These are phyloP conservation scores for Carassius auratus DNA, from an alignment of 2,113 vertebrate genomes.

Conservation along the genomic window DNA sequence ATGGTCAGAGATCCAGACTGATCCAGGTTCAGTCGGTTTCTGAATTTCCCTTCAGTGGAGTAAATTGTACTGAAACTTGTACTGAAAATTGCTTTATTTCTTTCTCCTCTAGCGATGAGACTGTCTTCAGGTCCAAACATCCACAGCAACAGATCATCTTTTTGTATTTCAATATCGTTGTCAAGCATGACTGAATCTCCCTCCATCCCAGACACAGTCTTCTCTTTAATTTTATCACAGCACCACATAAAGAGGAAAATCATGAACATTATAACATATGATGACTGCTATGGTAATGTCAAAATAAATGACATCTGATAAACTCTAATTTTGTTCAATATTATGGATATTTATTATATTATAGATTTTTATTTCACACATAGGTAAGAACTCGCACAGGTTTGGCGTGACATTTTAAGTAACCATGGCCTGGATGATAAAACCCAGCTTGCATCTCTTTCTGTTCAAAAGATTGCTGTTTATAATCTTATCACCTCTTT, in stretches of 20 bases:
- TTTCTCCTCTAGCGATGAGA: background rate
- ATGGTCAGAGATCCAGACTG: background rate
- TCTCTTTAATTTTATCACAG: background rate
- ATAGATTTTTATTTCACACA: no score
- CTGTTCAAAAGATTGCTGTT: no score
- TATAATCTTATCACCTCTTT: no score
- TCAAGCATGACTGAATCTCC: background rate
- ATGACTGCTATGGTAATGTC: background rate
- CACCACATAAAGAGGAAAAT: background rate
- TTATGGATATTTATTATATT: background rate
- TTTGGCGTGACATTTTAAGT: no score
- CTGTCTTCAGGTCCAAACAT: background rate
- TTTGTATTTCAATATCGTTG: background rate
- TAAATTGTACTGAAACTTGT: no score
- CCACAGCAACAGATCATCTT: background rate
- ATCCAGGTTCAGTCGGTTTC: background rate
- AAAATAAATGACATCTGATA: no score
- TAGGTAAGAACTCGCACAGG: no score
- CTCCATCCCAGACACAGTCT: background rate
- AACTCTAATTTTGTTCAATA: background rate
- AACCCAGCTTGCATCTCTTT: no score
- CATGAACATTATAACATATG: background rate
- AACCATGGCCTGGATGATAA: no score
- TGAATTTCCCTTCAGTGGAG: background rate
- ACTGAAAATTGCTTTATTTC: background rate